phyloP scores from a whole-genome alignment of 2,888 invertebrate genomes.

The Aphelenchoides bicaudatus region DNA sequence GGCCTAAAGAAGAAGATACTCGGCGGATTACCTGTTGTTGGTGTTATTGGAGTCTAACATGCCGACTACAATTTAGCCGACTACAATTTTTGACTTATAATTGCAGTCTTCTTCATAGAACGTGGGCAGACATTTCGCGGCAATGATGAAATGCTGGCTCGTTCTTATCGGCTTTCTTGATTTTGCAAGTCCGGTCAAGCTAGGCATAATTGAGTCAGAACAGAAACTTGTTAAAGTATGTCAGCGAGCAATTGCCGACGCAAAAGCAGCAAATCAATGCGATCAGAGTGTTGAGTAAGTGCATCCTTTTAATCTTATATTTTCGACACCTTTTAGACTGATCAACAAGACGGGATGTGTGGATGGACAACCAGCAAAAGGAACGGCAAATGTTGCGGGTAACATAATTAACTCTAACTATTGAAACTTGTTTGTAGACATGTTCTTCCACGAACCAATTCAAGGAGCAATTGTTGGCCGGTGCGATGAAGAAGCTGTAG shows the following conservation, averaged over 20 bases:
- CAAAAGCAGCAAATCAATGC: slow-evolving; percentile 24
- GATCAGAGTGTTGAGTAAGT: slow-evolving; percentile 14
- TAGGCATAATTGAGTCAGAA: slow-evolving; percentile 35
- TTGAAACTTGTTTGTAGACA: slow-evolving; percentile 6
- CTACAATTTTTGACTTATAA: too few species aligned
- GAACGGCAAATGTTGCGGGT: slow-evolving; percentile 31
- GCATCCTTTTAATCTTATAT: neutral
- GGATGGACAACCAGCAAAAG: slow-evolving; percentile 20
- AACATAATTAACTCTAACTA: slow-evolving; percentile 13
- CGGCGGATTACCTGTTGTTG: too few species aligned
- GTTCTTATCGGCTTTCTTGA: neutral
- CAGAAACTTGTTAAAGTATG: slow-evolving; percentile 27
- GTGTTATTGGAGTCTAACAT: too few species aligned
- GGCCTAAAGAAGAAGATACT: too few species aligned
- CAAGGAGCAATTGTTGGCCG: slow-evolving; percentile 35
- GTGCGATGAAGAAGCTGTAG: slow-evolving; percentile 37
- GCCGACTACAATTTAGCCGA: too few species aligned
- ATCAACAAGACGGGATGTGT: slow-evolving; percentile 17
- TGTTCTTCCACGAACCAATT: slow-evolving; percentile 26
- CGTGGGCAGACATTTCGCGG: neutral
- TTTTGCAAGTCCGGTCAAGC: neutral
- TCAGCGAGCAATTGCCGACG: slow-evolving; percentile 29
- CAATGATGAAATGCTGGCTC: neutral
- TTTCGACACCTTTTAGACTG: slow-evolving; percentile 19
- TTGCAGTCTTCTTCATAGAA: neutral